Evolutionary conservation across 2,888 invertebrate species (phyloP).

Genomic region (Rapana venosa): DNA sequence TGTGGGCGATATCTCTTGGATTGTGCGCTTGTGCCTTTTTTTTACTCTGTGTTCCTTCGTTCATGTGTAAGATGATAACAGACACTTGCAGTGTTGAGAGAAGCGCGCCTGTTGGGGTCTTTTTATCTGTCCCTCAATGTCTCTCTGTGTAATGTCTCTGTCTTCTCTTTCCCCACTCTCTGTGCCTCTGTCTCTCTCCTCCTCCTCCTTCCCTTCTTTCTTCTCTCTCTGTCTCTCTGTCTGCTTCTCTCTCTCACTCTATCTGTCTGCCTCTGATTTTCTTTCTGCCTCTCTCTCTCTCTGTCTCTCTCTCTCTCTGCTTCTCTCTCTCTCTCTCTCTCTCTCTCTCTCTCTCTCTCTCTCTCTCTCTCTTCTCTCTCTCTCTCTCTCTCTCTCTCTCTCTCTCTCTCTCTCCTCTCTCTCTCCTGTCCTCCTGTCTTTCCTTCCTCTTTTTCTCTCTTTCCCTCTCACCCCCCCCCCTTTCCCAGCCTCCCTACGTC

Average conservation of each 20-base stretch:
- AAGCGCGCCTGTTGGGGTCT: too few relatives aligned
- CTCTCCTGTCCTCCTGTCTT: not conserved
- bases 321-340: not conserved
- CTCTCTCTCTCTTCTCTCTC: not conserved
- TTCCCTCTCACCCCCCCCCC: too few relatives aligned
- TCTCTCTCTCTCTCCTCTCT: not conserved
- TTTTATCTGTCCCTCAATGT: not conserved
- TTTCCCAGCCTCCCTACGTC: too few relatives aligned
- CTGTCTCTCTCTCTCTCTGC: not conserved
- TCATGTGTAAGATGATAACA: too few relatives aligned
- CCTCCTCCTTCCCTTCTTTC: not conserved
- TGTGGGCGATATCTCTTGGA: too few relatives aligned
- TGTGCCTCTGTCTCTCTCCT: not conserved
- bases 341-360: not conserved
- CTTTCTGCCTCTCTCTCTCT: not conserved
- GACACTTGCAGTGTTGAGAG: too few relatives aligned
- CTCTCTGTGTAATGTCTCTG: not conserved
- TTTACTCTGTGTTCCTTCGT: too few relatives aligned
- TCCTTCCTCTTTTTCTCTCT: not conserved
- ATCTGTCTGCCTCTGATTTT: too few relatives aligned
- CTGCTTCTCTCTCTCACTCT: not conserved
- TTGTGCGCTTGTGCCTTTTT: too few relatives aligned
- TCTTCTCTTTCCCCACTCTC: not conserved
- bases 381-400: not conserved
- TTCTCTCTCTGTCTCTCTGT: not conserved